phyloP scores from a whole-genome alignment of 1,140 invertebrate genomes.

The Macrobrachium rosenbergii region DNA sequence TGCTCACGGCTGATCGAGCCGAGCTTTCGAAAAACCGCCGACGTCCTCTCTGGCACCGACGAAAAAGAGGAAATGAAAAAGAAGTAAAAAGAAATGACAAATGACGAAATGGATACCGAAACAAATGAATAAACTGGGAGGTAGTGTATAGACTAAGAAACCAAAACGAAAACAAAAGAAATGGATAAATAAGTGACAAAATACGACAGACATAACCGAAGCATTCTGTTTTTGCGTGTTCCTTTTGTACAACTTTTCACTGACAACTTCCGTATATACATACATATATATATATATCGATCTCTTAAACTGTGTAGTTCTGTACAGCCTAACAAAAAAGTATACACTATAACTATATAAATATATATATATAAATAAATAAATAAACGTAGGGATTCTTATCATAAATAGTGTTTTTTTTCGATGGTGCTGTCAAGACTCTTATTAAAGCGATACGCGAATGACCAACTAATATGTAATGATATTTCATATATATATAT shows the following conservation, averaged over 20 bases:
- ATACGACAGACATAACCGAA: not conserved
- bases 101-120: not conserved
- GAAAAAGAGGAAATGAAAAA: not conserved
- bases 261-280: no score
- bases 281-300: no score
- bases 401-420: no score
- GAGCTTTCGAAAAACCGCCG: not conserved
- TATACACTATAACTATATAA: no score
- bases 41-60: not conserved
- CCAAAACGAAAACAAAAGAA: not conserved
- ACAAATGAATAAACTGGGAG: not conserved
- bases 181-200: not conserved
- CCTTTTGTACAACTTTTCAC: no score
- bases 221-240: no score
- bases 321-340: no score
- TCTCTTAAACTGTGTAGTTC: no score
- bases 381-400: no score
- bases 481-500: not conserved
- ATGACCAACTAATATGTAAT: not conserved
- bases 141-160: not conserved
- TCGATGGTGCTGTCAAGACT: no score
- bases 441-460: not conserved
- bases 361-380: no score
- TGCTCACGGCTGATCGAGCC: no score
- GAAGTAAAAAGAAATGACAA: not conserved